phyloP scores from a whole-genome alignment of 2,888 invertebrate genomes.

The Andrena haemorrhoa region DNA sequence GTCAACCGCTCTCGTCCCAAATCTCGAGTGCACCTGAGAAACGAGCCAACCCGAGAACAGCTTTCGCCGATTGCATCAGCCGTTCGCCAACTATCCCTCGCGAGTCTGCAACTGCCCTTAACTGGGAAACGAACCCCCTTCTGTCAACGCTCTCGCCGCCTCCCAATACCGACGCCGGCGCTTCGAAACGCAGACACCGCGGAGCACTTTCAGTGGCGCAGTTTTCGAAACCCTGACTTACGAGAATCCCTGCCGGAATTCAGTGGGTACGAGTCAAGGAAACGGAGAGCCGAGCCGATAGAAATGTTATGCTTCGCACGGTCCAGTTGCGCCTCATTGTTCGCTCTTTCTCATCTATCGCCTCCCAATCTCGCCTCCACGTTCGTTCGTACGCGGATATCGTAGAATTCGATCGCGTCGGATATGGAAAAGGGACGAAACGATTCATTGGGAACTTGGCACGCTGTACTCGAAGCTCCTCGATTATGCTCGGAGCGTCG shows the following conservation, averaged over 20 bases:
- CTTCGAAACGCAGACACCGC: not conserved
- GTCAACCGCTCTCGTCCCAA: conserved; percentile 4
- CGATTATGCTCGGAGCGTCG: conserved; percentile 10
- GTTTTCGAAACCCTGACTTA: not conserved
- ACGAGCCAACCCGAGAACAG: conserved; percentile 1
- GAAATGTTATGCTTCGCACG: conserved; percentile 77
- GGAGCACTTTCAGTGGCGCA: not conserved
- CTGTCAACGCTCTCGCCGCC: too few relatives aligned
- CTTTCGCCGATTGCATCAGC: conserved; percentile 13
- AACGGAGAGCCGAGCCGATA: conserved; percentile 35
- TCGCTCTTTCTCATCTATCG: conserved; percentile 23
- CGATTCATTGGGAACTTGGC: not conserved
- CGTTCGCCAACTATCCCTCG: not conserved
- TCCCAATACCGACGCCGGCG: too few relatives aligned
- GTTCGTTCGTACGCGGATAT: too few relatives aligned
- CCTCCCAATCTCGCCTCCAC: too few relatives aligned
- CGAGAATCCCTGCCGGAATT: not conserved
- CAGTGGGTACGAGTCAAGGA: not conserved
- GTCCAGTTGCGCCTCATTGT: conserved; percentile 76
- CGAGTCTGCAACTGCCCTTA: not conserved
- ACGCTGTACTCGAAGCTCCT: not conserved
- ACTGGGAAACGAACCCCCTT: conserved; percentile 3
- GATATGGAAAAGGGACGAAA: not conserved
- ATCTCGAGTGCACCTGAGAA: conserved; percentile 8
- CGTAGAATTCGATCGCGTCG: too few relatives aligned